Base-by-base conservation (phyloP, 2,797 vertebrate genomes). In the Notoglanidium macrostoma region DNA sequence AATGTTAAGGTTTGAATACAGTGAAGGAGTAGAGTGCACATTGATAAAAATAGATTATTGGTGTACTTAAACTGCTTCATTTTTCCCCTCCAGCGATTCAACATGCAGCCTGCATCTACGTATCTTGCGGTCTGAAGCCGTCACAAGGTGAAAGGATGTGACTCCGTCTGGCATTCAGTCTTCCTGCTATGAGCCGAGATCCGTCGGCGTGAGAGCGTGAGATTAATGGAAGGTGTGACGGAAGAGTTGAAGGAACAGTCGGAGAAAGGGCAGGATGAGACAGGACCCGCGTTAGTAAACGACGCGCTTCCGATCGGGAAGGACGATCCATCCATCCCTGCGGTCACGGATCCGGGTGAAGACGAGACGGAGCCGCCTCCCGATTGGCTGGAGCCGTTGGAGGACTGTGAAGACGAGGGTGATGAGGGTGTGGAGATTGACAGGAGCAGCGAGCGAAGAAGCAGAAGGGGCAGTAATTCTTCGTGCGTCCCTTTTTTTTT, bases 321-420 rank as follows among this genome's bases (percentile, higher is more conserved):
- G 40, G 80, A 85, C 12, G 44, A 83, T 51, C n/a, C 44, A 11
- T 32, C 49, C n/a, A 51, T 11, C 3, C n/a, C 40, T 46, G 9
- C 40, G 23, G 40, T 44, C 54, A 73, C 26, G 49, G 77, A 67
- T 61, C 40, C 72, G 7, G n/a, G 21, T 19, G 54, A 40, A 3
- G 65, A 51, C 19, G 82, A 61, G 12, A 46, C 83, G 6, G 86
- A 83, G 81, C 68, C 23, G 55, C 87, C 85, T 61, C 89, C 90
- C 8, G 91, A 92, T 84, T 93, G 92, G 92, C 89, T 91, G 81
- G 89, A 91, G 72, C 92, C 92, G 21, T 65, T 92, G 88, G 92
- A 92, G 26, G 89, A 91, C 21, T 84, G 72, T 15, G 84, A 86
- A 1, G 90, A 90, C 0, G 87, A 90, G 0, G 90, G 91, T 3